Conservation (phyloP, 2,888 invertebrate genomes). For the Phrixothrix hirtus region DNA sequence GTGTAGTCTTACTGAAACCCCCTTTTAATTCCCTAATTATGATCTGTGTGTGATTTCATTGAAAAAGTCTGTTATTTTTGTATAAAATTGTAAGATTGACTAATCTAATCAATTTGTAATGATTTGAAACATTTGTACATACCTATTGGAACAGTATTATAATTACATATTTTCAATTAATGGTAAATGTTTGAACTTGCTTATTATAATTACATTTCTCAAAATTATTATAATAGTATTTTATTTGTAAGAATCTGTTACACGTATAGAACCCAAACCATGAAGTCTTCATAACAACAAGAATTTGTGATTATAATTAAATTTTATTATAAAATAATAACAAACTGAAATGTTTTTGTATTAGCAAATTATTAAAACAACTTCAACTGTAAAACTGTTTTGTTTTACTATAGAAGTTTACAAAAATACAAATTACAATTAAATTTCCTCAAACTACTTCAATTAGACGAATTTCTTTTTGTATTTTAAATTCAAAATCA, state of each 20-base stretch:
- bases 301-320: conserved; percentile 57
- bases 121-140: conserved; percentile 25
- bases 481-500: too few relatives aligned
- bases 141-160: conserved; percentile 27
- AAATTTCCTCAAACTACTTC: too few relatives aligned
- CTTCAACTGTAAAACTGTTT: conserved; percentile 27
- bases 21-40: conserved; percentile 9
- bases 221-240: conserved; percentile 19
- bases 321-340: conserved; percentile 54
- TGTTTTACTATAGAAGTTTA: conserved; percentile 17
- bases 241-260: conserved; percentile 40
- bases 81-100: conserved; percentile 19
- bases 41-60: conserved; percentile 18
- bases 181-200: conserved; percentile 14
- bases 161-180: conserved; percentile 20
- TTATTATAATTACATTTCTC: conserved; percentile 4
- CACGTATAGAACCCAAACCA: conserved; percentile 52
- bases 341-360: conserved; percentile 56
- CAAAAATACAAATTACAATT: too few relatives aligned
- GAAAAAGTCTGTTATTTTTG: conserved; percentile 28
- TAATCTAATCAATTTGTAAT: neutral
- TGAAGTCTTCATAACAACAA: conserved; percentile 57
- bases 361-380: conserved; percentile 51
- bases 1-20: neutral
- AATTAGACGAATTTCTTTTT: too few relatives aligned